Base-by-base conservation (phyloP, 2,888 invertebrate species). In the Teleiodes luculella region DNA sequence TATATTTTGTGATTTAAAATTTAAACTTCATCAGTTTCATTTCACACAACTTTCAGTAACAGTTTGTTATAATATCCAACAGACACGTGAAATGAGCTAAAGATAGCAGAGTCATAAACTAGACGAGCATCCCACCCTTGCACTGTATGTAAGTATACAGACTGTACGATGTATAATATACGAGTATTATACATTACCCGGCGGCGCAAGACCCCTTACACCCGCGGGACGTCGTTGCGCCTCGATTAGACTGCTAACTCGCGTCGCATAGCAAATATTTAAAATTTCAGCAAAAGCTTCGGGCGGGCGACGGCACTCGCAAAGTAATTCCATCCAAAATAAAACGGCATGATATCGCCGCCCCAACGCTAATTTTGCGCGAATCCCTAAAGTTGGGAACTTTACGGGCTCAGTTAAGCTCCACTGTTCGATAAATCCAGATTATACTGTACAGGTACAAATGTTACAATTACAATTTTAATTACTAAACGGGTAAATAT, bases 291-390 rank as follows among this genome's bases (percentile, higher is more conserved):
- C 31, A 18, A 18, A 48, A 33, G 16, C 33, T 0, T 3, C 28
- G n/a, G 18, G 7, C 24, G 46, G 30, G 18, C 18, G 16, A 18
- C 41, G 24, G 24, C 4, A 2, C 36, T 37, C 37, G 28, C 10
- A 28, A 14, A 24, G 14, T 37, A 49, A 52, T 45, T 52, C 13
- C 35, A 13, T 2, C 33, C 1, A n/a, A 28, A 45, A 45, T 46
- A 47, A 37, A 53, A 39, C 39, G 53, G 30, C 30, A 3, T 11
- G 18, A 18, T 37, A 53, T 53, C 28, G 46, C 37, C 28, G 24
- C 36, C 18, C 37, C 10, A n/a, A n/a, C 31, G 39, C 39, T 31
- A 53, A 53, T 53, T 52, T 47, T 28, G 39, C 39, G 37, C 10
- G 10, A 31, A 49, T 37, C 28, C 48, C 30, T 24, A 49, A 49